Evolutionary conservation across 2,888 invertebrate genomes (phyloP).

Genomic region (Leptopilina drosophilae): DNA sequence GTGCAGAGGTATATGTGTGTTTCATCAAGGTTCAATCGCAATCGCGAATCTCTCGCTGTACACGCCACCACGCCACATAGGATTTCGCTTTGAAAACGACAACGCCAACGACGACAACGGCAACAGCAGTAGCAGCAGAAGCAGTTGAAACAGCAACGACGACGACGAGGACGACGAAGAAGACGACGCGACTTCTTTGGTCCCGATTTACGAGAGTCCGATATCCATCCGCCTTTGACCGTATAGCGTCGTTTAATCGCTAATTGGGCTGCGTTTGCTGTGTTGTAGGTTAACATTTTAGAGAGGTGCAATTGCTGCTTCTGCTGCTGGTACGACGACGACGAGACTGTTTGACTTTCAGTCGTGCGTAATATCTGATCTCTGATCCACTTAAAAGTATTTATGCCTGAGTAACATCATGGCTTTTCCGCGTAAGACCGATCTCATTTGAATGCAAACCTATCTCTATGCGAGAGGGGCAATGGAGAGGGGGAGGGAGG

Average conservation of each 20-base stretch:
- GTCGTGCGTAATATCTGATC: conserved; percentile 41
- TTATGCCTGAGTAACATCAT: conserved; percentile 34
- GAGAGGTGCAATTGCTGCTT: no score
- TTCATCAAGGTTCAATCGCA: conserved; percentile 72
- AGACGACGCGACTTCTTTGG: conserved; percentile 24
- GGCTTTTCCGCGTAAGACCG: conserved; percentile 37
- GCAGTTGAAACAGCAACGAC: no score
- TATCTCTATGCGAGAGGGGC: conserved; percentile 25
- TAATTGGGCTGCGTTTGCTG: conserved; percentile 61
- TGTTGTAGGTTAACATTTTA: background rate
- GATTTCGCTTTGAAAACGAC: conserved; percentile 51
- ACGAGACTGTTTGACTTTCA: conserved; percentile 26
- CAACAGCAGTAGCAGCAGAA: no score
- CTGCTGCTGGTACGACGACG: no score
- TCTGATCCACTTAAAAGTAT: conserved; percentile 36
- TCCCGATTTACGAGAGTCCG: conserved; percentile 49
- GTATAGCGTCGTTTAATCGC: conserved; percentile 61
- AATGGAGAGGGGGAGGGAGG: background rate
- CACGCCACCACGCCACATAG: background rate
- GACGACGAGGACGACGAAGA: no score
- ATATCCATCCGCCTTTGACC: conserved; percentile 52
- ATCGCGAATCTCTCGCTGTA: conserved; percentile 65
- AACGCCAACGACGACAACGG: no score
- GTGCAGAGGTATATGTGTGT: conserved; percentile 53
- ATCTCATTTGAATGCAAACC: conserved; percentile 38